phyloP scores from a whole-genome alignment of 2,113 vertebrate species.

The Oreochromis tanganicae region DNA sequence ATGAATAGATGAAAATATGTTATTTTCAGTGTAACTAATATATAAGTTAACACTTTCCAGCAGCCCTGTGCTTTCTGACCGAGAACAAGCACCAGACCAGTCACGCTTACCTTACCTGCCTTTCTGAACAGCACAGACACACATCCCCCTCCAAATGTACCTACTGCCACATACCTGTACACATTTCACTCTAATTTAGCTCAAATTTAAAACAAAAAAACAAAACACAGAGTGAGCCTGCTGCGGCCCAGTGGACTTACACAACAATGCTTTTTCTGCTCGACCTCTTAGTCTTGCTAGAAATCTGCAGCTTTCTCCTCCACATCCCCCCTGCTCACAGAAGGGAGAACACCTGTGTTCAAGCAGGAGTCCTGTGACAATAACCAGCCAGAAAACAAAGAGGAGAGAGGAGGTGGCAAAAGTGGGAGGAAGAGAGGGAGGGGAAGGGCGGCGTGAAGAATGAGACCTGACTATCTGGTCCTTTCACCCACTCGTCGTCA shows the following conservation, averaged over 20 bases:
- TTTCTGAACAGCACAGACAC: background rate
- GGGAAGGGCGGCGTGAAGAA: slow-evolving; percentile 2
- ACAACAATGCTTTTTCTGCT: slow-evolving; percentile 22
- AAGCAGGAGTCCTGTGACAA: background rate
- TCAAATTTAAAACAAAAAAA: background rate
- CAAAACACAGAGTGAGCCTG: background rate
- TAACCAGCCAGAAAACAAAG: background rate
- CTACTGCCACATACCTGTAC: background rate
- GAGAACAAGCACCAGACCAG: background rate
- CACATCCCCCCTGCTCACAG: slow-evolving; percentile 50
- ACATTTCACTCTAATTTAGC: background rate
- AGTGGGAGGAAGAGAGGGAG: background rate
- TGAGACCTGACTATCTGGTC: slow-evolving; percentile 57
- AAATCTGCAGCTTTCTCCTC: slow-evolving; percentile 59
- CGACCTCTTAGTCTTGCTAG: slow-evolving; percentile 32
- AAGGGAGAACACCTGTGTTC: slow-evolving; percentile 7
- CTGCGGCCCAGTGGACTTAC: slow-evolving; percentile 34
- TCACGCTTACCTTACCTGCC: background rate
- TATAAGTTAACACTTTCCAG: background rate
- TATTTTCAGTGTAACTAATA: background rate
- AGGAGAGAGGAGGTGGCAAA: background rate
- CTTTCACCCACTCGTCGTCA: slow-evolving; percentile 13
- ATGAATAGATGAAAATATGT: background rate
- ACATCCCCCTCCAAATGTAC: background rate
- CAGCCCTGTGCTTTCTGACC: background rate